These are phyloP conservation scores for Prolemur simus DNA, from an alignment of 2,113 vertebrate species.

Conservation along the genomic window DNA sequence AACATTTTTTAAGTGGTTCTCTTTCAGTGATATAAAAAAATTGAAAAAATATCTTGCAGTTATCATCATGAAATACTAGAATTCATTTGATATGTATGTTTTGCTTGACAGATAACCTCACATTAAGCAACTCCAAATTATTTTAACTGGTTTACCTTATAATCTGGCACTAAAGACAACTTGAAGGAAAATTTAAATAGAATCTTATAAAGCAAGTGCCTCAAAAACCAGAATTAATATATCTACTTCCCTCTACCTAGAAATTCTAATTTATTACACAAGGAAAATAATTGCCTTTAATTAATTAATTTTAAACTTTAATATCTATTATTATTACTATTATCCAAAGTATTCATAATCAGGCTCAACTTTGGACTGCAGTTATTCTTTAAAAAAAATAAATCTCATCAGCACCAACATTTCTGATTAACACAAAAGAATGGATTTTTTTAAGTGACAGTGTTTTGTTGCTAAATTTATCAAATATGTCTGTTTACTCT, in stretches of 20 bases:
- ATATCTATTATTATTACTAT: constrained; percentile 30
- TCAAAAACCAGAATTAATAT: constrained; percentile 54
- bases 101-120: not conserved
- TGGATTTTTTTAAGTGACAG: constrained; percentile 45
- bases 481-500: constrained; percentile 42
- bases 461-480: constrained; percentile 49
- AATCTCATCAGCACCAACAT: constrained; percentile 29
- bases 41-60: not conserved
- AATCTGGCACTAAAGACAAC: constrained; percentile 42
- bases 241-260: not conserved
- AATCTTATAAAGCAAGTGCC: not conserved
- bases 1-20: constrained; percentile 29
- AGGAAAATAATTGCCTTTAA: constrained; percentile 41
- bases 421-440: constrained; percentile 66
- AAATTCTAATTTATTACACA: constrained; percentile 39
- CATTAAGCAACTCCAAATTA: constrained; percentile 15
- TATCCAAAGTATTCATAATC: constrained; percentile 44
- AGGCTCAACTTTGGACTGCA: not conserved
- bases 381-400: constrained; percentile 30
- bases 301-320: constrained; percentile 34
- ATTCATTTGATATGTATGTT: constrained; percentile 9
- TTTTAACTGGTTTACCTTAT: constrained; percentile 50
- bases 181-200: constrained; percentile 41
- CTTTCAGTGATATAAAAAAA: constrained; percentile 22
- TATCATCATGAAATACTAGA: constrained; percentile 31